A percentile compares a stretch with the other conserved stretches of the same genome.
phyloP scores from a whole-genome alignment of 2,888 invertebrate genomes.

The Hipparchia semele region DNA sequence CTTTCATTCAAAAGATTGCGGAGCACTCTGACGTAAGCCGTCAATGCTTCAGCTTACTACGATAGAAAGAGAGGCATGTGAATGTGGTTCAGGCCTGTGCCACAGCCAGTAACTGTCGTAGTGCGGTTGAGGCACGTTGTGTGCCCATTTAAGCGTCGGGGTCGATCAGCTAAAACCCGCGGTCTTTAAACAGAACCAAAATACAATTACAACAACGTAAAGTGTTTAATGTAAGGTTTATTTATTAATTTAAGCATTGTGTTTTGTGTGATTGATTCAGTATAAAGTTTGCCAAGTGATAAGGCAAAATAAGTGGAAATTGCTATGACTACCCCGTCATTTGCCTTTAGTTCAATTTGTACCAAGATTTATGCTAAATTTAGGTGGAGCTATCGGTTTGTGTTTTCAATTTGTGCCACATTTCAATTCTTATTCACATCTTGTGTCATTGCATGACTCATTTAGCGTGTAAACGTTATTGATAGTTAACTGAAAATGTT shows the following conservation, averaged over 20 bases:
- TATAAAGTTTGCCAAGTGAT: slow-evolving; percentile 67
- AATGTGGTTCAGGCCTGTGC: slow-evolving; percentile 33
- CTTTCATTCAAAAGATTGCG: slow-evolving; percentile 66
- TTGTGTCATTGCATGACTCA: slow-evolving; percentile 29
- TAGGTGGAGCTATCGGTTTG: slow-evolving; percentile 33
- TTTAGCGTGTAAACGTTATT: slow-evolving; percentile 14
- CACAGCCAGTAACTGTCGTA: slow-evolving; percentile 61
- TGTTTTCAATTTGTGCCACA: slow-evolving; percentile 25
- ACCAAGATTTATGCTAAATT: slow-evolving; percentile 41
- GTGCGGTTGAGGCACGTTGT: slow-evolving; percentile 60
- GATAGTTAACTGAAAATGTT: slow-evolving; percentile 23
- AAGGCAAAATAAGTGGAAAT: slow-evolving; percentile 71
- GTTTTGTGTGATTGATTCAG: slow-evolving; percentile 50
- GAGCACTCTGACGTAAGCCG: slow-evolving; percentile 70
- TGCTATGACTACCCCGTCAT: slow-evolving; percentile 63
- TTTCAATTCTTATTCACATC: slow-evolving; percentile 24
- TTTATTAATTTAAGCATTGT: slow-evolving; percentile 18
- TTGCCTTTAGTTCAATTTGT: slow-evolving; percentile 56
- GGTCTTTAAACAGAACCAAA: slow-evolving; percentile 22
- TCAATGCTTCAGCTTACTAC: slow-evolving; percentile 61
- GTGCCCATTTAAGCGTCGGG: slow-evolving; percentile 31
- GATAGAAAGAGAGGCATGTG: slow-evolving; percentile 44
- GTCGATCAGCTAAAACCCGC: slow-evolving; percentile 27
- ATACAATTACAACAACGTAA: slow-evolving; percentile 35
- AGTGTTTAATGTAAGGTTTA: slow-evolving; percentile 42